phyloP scores from a whole-genome alignment of 2,113 vertebrate species.

The Lepisosteus oculatus region DNA sequence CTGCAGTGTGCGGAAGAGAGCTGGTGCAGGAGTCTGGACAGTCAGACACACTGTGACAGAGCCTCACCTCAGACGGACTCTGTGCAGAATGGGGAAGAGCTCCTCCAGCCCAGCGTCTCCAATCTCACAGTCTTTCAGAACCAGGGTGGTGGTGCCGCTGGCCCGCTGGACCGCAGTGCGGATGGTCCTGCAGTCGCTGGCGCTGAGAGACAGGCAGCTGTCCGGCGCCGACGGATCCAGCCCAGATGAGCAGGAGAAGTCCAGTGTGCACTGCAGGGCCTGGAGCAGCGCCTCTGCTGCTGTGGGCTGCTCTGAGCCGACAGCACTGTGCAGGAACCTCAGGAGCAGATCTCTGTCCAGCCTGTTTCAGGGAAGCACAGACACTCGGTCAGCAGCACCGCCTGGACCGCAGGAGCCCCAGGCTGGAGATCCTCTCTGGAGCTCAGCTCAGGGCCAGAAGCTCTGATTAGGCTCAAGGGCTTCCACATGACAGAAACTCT shows the following conservation, averaged over 20 bases:
- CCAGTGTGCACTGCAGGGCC: conserved; percentile 32
- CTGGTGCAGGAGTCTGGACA: no score
- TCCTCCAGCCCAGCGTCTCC: conserved; percentile 27
- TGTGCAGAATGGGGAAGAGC: conserved; percentile 28
- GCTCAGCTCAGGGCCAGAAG: no score
- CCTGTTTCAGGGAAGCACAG: conserved; percentile 14
- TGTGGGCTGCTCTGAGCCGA: conserved; percentile 24
- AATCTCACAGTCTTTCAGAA: conserved; percentile 29
- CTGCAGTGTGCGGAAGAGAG: no score
- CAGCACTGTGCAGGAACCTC: conserved; percentile 31
- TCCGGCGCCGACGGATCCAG: conserved; percentile 31
- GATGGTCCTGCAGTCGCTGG: conserved; percentile 23
- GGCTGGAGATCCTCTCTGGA: no score
- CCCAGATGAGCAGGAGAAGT: conserved; percentile 27
- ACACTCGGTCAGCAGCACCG: neutral
- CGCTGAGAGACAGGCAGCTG: conserved; percentile 20
- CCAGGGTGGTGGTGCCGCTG: conserved; percentile 16
- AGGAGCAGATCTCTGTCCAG: conserved; percentile 31
- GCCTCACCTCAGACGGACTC: conserved; percentile 28
- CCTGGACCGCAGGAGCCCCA: neutral
- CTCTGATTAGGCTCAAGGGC: no score
- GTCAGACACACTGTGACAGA: no score
- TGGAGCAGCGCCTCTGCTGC: conserved; percentile 29
- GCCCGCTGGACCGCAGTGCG: conserved; percentile 22
- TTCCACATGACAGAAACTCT: no score